phyloP scores from a whole-genome alignment of 2,797 vertebrate species.

The Chiroxiphia lanceolata region DNA sequence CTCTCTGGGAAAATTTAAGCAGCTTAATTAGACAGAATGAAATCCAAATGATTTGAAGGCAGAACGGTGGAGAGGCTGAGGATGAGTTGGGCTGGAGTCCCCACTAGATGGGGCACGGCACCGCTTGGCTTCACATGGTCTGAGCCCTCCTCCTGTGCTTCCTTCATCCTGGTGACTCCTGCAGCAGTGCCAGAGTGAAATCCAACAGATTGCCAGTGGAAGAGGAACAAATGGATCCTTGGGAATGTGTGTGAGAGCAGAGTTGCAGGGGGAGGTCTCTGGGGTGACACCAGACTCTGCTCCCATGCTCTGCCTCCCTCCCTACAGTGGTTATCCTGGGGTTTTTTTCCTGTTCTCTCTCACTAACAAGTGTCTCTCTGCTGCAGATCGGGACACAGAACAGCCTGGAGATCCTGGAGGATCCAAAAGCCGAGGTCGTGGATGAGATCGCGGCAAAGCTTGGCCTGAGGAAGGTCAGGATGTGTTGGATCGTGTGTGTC shows the following conservation, averaged over 20 bases:
- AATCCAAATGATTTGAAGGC: neutral
- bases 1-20: neutral
- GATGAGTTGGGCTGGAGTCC: neutral
- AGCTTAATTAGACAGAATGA: neutral
- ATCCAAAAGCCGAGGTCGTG: conserved; percentile 92
- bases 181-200: neutral
- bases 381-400: conserved; percentile 92
- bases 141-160: neutral
- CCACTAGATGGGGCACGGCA: conserved; percentile 63
- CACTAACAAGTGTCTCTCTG: neutral
- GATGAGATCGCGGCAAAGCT: conserved; percentile 96
- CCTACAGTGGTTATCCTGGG: neutral
- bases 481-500: accelerated
- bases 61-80: neutral
- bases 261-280: neutral
- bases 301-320: neutral
- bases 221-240: neutral
- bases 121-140: neutral
- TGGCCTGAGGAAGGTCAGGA: conserved; percentile 89
- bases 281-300: neutral
- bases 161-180: neutral
- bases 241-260: neutral
- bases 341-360: neutral
- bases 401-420: conserved; percentile 93
- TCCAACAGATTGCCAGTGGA: neutral